phyloP scores from a whole-genome alignment of 2,888 invertebrate genomes.

The Caenorhabditis sinica region DNA sequence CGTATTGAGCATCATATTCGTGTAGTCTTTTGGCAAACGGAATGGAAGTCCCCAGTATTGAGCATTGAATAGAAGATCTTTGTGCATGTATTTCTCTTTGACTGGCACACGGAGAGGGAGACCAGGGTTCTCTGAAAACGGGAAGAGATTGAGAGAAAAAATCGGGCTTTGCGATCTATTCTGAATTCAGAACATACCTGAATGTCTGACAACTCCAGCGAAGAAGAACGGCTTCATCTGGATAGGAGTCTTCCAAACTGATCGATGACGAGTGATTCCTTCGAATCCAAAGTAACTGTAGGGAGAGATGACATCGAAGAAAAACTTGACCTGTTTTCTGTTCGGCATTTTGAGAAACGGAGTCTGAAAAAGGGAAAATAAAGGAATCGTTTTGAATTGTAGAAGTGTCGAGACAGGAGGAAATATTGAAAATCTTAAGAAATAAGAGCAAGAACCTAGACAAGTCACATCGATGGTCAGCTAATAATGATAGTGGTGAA shows the following conservation, averaged over 20 bases:
- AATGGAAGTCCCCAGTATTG: conserved; percentile 65
- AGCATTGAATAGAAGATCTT: conserved; percentile 54
- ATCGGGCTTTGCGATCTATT: not conserved
- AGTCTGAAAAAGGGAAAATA: conserved; percentile 11
- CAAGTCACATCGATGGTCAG: conserved; percentile 29
- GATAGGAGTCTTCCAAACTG: conserved; percentile 58
- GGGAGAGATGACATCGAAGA: conserved; percentile 64
- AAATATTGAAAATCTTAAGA: not conserved
- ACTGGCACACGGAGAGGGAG: conserved; percentile 48
- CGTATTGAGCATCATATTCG: conserved; percentile 51
- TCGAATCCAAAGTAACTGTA: conserved; percentile 67
- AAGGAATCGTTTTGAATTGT: not conserved
- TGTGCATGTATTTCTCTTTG: conserved; percentile 62
- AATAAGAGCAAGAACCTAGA: not conserved
- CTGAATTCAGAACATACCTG: conserved; percentile 12
- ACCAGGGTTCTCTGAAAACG: conserved; percentile 43
- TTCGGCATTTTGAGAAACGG: conserved; percentile 32
- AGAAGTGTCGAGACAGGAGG: not conserved
- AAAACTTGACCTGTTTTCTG: conserved; percentile 57
- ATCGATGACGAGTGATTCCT: conserved; percentile 57
- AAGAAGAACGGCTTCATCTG: conserved; percentile 61
- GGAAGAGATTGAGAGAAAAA: too few species aligned
- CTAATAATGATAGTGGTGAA: conserved; percentile 43
- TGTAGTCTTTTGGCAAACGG: conserved; percentile 56
- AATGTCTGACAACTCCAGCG: conserved; percentile 30